Base-by-base conservation (phyloP, 2,888 invertebrate genomes). In the Brassicogethes aeneus region DNA sequence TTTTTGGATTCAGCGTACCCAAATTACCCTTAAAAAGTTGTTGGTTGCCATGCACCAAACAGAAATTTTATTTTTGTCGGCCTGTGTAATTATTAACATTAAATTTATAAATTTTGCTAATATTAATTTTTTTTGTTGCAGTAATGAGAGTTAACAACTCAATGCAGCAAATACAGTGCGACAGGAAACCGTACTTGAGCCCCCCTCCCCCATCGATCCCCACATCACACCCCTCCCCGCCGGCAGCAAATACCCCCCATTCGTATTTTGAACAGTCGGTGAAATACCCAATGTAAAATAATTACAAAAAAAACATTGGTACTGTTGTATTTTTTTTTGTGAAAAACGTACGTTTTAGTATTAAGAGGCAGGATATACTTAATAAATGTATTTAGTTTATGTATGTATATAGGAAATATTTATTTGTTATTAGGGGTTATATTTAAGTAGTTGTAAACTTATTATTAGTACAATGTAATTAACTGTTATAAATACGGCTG, bases 121-220 rank as follows among this genome's bases (percentile, higher is more conserved):
- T n/a, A n/a, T n/a, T n/a, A n/a, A n/a, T 30, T 39, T 38, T 40
- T 50, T 48, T 50, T 46, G 41, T 64, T 63, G 16, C 56, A 68
- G 67, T 66, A 53, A 64, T 66, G 61, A 57, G 66, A 44, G 55
- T 61, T 35, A 60, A 57, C 34, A 50, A 50, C 36, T 52, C 56
- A 37, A 59, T 63, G 53, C 60, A 61, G 44, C 54, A 70, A 3
- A 55, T 73, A 41, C 72, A 74, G 8, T 73, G 75, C n/a, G 77
- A 77, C 51, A 70, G 76, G 54, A 78, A 77, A 60, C 70, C 74
- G n/a, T 74, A 72, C 57, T 60, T 73, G 31, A 66, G 71, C 2
- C 65, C 70, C 1, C 73, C 76, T 2, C 73, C 76, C 16, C 73
- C 75, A 3, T 59, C 65, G 36, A 61, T 65, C 43, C 63, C 66